Conservation (phyloP, 2,113 vertebrate genomes). For the Hypomesus transpacificus region DNA sequence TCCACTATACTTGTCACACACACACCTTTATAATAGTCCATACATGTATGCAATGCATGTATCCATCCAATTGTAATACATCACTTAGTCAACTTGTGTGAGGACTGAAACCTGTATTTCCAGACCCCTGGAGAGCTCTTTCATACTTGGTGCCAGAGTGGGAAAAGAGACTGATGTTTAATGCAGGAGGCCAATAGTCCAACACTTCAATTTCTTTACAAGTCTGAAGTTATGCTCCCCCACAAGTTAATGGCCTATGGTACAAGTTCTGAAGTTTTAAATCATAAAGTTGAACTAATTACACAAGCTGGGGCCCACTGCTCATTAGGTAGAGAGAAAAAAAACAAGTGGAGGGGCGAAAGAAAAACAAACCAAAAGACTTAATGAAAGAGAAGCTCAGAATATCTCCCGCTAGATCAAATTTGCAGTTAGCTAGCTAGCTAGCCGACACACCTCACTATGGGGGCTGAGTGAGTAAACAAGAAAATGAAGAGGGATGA, state of each 20-base stretch:
- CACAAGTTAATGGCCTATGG: not conserved
- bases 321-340: conserved; percentile 17
- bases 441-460: not conserved
- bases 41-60: too few species aligned
- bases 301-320: not conserved
- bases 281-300: conserved; percentile 11
- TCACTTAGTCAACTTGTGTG: too few species aligned
- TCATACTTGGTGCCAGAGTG: too few species aligned
- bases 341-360: not conserved
- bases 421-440: not conserved
- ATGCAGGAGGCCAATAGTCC: too few species aligned
- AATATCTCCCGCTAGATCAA: not conserved
- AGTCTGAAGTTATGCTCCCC: too few species aligned
- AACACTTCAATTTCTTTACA: too few species aligned
- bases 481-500: not conserved
- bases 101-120: too few species aligned
- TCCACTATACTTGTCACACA: too few species aligned
- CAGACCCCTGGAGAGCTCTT: too few species aligned
- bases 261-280: conserved; percentile 2
- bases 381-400: conserved; percentile 2
- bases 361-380: conserved; percentile 7
- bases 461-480: not conserved
- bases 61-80: too few species aligned
- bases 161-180: too few species aligned
- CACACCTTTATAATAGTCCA: too few species aligned